A percentile compares a stretch with the other conserved stretches of the same genome.
Evolutionary conservation across 2,888 invertebrate species (phyloP).

Genomic region (Archips crataeganus): DNA sequence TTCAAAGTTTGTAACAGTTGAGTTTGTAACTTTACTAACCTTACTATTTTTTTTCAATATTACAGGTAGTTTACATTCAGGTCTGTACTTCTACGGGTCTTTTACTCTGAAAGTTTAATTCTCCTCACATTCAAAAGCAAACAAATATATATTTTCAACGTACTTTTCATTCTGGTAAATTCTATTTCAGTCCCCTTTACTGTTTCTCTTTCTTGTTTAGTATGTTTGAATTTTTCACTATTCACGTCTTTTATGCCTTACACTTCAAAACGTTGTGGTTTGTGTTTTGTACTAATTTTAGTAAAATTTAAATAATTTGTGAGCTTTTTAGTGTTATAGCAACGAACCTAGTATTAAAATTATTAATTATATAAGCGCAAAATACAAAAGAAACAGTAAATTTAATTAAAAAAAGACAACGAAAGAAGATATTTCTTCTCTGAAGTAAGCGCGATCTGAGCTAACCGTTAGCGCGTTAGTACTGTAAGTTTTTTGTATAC

Average conservation of each 20-base stretch:
- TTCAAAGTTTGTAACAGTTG: not conserved
- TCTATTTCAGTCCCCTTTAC: no score
- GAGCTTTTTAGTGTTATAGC: not conserved
- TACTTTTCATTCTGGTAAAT: no score
- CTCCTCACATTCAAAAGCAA: not conserved
- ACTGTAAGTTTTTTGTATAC: no score
- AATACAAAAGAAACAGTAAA: not conserved
- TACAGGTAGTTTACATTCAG: constrained; percentile 3
- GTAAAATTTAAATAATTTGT: no score
- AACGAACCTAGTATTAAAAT: not conserved
- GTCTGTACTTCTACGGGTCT: not conserved
- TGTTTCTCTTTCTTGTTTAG: no score
- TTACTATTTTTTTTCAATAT: not conserved
- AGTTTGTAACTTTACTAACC: not conserved
- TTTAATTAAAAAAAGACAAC: no score
- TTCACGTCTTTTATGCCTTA: not conserved
- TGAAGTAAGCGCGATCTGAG: no score
- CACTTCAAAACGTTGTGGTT: not conserved
- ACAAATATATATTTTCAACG: not conserved
- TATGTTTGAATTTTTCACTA: not conserved
- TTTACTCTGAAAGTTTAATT: not conserved
- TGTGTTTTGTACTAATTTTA: not conserved
- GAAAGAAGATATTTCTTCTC: no score
- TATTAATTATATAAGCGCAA: not conserved
- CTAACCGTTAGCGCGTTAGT: no score